These are phyloP conservation scores for Scaptomyza caliginosa DNA, from an alignment of 2,888 invertebrate species.

Conservation along the genomic window DNA sequence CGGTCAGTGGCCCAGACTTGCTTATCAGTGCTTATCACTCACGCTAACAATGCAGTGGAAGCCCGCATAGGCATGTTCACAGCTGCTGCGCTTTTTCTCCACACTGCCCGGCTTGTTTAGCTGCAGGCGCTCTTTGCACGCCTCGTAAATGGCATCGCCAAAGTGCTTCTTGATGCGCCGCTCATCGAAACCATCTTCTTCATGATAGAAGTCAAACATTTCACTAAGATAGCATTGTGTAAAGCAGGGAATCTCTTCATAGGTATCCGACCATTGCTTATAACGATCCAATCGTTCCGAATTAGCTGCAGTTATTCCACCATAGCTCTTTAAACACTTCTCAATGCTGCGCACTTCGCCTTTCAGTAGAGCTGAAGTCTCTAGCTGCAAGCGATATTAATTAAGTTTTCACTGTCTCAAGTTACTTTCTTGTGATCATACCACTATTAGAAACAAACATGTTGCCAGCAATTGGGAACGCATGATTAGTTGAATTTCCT, in stretches of 20 bases:
- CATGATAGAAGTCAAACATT: conserved; percentile 75
- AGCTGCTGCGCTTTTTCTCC: conserved; percentile 52
- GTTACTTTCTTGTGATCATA: conserved; percentile 15
- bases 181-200: conserved; percentile 63
- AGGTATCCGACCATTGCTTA: conserved; percentile 72
- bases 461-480: conserved; percentile 25
- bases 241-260: conserved; percentile 80
- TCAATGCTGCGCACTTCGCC: conserved; percentile 60
- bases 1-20: conserved; percentile 43
- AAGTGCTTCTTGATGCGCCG: conserved; percentile 60
- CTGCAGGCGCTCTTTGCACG: conserved; percentile 66
- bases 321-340: conserved; percentile 68
- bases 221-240: conserved; percentile 75
- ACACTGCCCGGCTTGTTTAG: conserved; percentile 11
- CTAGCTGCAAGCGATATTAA: conserved; percentile 22
- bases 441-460: conserved; percentile 35
- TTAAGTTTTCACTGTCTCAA: neutral
- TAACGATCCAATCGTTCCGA: conserved; percentile 69
- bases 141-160: conserved; percentile 68
- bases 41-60: conserved; percentile 80
- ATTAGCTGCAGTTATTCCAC: conserved; percentile 64
- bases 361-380: conserved; percentile 24
- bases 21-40: conserved; percentile 53
- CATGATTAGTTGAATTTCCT: conserved; percentile 46
- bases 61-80: conserved; percentile 75